Percentiles rank a stretch among this genome's conserved stretches.
Conservation (phyloP, 2,797 vertebrate species). For the Phataginus tricuspis region DNA sequence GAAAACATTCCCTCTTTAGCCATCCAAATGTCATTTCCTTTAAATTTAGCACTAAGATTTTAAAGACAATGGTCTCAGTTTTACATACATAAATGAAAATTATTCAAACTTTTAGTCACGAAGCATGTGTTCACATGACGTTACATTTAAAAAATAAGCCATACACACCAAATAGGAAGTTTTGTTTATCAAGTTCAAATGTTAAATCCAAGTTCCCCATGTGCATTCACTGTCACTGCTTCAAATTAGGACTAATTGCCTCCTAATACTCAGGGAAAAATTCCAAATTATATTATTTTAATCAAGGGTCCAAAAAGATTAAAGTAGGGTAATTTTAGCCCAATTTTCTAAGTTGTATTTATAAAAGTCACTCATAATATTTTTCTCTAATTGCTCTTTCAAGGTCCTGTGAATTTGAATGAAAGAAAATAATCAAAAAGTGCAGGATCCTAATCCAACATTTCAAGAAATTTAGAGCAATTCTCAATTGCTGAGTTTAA, state of each 20-base stretch:
- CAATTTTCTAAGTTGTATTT: not conserved
- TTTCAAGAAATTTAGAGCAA: not conserved
- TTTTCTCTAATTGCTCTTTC: not conserved
- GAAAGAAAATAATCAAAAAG: not conserved
- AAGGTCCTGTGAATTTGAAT: not conserved
- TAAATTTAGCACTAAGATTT: not conserved
- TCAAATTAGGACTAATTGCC: not conserved
- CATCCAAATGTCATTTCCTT: not conserved
- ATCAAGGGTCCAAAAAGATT: not conserved
- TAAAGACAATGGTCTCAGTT: not conserved
- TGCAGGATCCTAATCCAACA: not conserved
- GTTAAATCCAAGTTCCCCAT: not conserved
- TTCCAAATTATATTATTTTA: not conserved
- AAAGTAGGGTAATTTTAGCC: not conserved
- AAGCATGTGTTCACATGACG: not conserved
- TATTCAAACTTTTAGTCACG: not conserved
- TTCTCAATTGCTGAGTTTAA: not conserved
- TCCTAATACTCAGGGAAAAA: not conserved
- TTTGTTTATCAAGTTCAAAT: not conserved
- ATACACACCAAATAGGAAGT: not conserved
- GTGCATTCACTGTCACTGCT: not conserved
- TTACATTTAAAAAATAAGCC: not conserved
- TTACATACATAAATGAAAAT: not conserved
- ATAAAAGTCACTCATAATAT: not conserved
- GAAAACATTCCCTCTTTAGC: not conserved